A percentile compares a stretch with the other conserved stretches of the same genome.
Evolutionary conservation across 2,113 vertebrate genomes (phyloP).

Genomic region (Halcyon malimbica): DNA sequence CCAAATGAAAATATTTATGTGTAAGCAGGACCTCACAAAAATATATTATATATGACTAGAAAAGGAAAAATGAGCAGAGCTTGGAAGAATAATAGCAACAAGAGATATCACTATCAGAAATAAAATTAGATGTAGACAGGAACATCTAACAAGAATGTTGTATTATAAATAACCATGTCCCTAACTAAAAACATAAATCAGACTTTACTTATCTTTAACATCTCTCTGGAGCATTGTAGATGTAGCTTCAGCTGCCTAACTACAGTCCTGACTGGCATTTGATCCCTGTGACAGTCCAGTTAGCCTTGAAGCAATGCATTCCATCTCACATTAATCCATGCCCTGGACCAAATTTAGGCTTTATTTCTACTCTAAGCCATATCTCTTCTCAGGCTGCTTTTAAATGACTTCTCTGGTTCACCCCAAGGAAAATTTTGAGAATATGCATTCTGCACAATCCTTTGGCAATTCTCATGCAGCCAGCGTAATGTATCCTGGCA

Average conservation of each 20-base stretch:
- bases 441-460: neutral
- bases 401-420: neutral
- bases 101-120: constrained; percentile 61
- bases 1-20: constrained; percentile 31
- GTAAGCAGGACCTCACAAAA: neutral
- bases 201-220: constrained; percentile 50
- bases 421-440: neutral
- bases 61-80: constrained; percentile 34
- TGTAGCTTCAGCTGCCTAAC: neutral
- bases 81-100: constrained; percentile 49
- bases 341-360: neutral
- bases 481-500: neutral
- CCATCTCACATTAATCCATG: neutral
- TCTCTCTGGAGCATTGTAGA: constrained; percentile 51
- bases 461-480: neutral
- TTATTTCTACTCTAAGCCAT: constrained; percentile 1
- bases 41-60: neutral
- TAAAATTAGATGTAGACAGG: constrained; percentile 60
- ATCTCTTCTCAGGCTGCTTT: constrained; percentile 8
- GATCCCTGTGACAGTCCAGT: neutral
- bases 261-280: constrained; percentile 30
- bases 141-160: constrained; percentile 55
- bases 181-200: constrained; percentile 56
- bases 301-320: constrained; percentile 6
- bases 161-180: constrained; percentile 52